These are phyloP conservation scores for Cnemophilus loriae DNA, from an alignment of 2,113 vertebrate species.

Conservation along the genomic window DNA sequence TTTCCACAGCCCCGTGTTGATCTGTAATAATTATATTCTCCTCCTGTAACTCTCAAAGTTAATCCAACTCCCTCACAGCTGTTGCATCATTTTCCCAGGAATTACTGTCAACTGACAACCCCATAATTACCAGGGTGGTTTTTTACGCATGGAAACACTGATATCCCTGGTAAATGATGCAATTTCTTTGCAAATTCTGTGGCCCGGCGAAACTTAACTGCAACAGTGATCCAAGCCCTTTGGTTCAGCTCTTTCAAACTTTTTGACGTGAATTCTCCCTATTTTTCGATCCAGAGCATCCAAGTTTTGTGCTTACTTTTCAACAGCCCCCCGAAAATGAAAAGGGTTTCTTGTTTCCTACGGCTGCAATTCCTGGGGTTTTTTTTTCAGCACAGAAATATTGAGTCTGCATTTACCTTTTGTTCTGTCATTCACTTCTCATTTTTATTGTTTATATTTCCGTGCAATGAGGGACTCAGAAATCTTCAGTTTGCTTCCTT, in stretches of 20 bases:
- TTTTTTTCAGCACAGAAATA: background rate
- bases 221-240: background rate
- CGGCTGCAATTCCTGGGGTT: fast-evolving
- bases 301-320: background rate
- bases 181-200: background rate
- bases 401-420: background rate
- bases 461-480: background rate
- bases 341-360: background rate
- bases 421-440: background rate
- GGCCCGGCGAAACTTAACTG: background rate
- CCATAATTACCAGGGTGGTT: background rate
- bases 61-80: background rate
- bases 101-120: background rate
- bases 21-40: background rate
- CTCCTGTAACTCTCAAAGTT: background rate
- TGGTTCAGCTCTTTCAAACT: background rate
- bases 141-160: background rate
- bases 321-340: background rate
- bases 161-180: background rate
- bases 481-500: background rate
- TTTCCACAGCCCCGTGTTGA: background rate
- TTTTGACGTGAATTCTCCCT: background rate
- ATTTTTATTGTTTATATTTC: background rate
- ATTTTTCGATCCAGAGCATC: fast-evolving
- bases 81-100: background rate